Evolutionary conservation across 2,113 vertebrate species (phyloP), one percentile per base, ranked within the genome.

Genomic region (Brachionichthys hirsutus): DNA sequence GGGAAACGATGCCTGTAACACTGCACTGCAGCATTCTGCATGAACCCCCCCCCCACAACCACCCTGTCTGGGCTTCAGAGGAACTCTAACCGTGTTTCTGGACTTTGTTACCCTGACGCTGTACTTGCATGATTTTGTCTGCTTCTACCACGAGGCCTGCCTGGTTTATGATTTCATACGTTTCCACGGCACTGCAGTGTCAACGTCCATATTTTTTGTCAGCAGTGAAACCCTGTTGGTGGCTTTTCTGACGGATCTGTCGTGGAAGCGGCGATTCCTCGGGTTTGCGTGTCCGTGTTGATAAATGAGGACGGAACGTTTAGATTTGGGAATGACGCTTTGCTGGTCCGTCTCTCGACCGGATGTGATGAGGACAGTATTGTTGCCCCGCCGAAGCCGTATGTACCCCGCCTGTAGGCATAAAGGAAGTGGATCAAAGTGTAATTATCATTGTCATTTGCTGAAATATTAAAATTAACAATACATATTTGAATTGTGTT

Each of bases 401-500:
- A 73, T 88, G 83, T 84, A 85, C 86, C 87, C 74, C 36, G 61
- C 78, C 80, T 82, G 78, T 91, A 88, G 90, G 87, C 90, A 86
- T 90, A 85, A 70, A 70, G 81, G 73, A 65, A 60, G 41, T 66
- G 57, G 56, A 84, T 74, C 58, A 78, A 83, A 74, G 78, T 73
- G 61, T 61, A 81, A 71, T 83, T 84, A 70, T 82, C 62, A 61
- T 78, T 81, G 80, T 84, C 86, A 85, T 86, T 89, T 90, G 81
- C 78, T 84, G 82, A 89, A 91, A 90, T 90, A 58, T 40, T 24
- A 34, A 79, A 70, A 75, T 81, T 88, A 90, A 89, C 77, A 78
- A 71, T 73, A 69, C 45, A 30, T 41, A 34, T 46, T 63, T 80
- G 56, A 42, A 60, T 59, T 77, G 54, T 57, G 50, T 68, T 76